Evolutionary conservation across 1,140 invertebrate species (phyloP).

Genomic region (Carcinoscorpius rotundicauda): DNA sequence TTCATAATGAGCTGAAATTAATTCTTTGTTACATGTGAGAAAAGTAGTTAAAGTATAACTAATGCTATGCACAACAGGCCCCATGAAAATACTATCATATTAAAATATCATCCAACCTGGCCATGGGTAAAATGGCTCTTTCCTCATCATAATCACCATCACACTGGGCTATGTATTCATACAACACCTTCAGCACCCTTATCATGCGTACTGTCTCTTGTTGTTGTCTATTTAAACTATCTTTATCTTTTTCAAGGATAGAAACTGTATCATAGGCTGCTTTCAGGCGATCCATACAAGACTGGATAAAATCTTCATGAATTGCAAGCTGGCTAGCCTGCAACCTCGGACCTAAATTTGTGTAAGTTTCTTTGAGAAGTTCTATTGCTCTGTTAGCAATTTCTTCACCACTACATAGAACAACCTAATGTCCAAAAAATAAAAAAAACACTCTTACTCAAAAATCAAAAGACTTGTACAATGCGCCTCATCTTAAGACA

Average conservation of each 20-base stretch:
- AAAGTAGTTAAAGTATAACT: too few species aligned
- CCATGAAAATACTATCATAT: too few species aligned
- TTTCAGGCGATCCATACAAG: slow-evolving; percentile 73
- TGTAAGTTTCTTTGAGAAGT: slow-evolving; percentile 83
- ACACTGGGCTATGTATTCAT: slow-evolving; percentile 92
- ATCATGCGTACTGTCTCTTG: slow-evolving; percentile 81
- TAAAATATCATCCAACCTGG: slow-evolving; percentile 41
- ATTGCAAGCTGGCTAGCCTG: slow-evolving; percentile 60
- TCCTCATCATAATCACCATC: slow-evolving; percentile 84
- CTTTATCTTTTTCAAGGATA: slow-evolving; percentile 41
- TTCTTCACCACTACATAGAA: slow-evolving; percentile 76
- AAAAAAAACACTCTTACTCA: too few species aligned
- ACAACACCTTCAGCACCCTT: slow-evolving; percentile 82
- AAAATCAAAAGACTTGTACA: too few species aligned
- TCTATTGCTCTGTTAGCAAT: slow-evolving; percentile 83
- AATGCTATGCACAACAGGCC: too few species aligned
- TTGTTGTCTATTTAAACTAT: slow-evolving; percentile 41
- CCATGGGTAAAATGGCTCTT: slow-evolving; percentile 72
- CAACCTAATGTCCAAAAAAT: slow-evolving; percentile 43
- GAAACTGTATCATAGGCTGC: slow-evolving; percentile 55
- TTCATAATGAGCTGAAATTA: too few species aligned
- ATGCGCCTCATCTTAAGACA: too few species aligned
- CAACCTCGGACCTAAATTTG: slow-evolving; percentile 76
- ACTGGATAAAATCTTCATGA: slow-evolving; percentile 81
- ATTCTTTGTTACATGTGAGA: too few species aligned